These are phyloP conservation scores for Cynopterus brachyotis DNA, from an alignment of 2,113 vertebrate species.

Conservation along the genomic window DNA sequence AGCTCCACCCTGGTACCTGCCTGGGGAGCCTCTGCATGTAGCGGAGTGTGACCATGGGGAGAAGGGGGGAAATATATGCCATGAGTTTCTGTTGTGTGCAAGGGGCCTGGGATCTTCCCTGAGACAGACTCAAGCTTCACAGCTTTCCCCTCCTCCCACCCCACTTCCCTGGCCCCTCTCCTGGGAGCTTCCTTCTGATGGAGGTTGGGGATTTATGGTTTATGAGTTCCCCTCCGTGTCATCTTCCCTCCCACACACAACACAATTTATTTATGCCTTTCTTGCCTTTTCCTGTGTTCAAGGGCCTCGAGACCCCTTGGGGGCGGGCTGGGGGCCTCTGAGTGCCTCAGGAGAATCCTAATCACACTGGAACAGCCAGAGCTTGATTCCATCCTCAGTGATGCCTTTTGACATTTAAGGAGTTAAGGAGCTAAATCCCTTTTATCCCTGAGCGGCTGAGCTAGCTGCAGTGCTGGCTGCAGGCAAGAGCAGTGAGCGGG, in stretches of 20 bases:
- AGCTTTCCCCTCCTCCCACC: neutral
- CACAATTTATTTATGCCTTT: neutral
- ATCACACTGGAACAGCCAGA: slow-evolving; percentile 63
- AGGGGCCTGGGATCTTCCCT: neutral
- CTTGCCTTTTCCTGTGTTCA: slow-evolving; percentile 35
- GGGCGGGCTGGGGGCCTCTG: neutral
- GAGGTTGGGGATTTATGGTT: neutral
- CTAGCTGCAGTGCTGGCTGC: slow-evolving; percentile 21
- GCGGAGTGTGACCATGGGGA: neutral
- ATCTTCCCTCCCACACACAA: neutral
- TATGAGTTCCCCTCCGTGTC: neutral
- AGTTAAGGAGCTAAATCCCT: slow-evolving; percentile 76
- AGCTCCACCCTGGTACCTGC: neutral
- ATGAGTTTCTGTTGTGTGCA: neutral
- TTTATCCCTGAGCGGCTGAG: slow-evolving; percentile 60
- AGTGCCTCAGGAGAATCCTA: slow-evolving; percentile 52
- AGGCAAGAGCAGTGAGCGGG: accelerated
- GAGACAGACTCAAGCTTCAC: neutral
- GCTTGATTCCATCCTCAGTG: slow-evolving; percentile 42
- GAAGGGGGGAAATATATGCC: neutral
- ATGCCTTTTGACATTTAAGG: slow-evolving; percentile 78
- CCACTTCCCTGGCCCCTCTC: neutral
- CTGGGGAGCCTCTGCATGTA: neutral
- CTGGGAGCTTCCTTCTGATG: neutral
- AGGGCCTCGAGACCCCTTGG: slow-evolving; percentile 24